Percentiles rank a stretch among this genome's conserved stretches.
Conservation (phyloP, 2,888 invertebrate genomes). For the Furcula furcula region DNA sequence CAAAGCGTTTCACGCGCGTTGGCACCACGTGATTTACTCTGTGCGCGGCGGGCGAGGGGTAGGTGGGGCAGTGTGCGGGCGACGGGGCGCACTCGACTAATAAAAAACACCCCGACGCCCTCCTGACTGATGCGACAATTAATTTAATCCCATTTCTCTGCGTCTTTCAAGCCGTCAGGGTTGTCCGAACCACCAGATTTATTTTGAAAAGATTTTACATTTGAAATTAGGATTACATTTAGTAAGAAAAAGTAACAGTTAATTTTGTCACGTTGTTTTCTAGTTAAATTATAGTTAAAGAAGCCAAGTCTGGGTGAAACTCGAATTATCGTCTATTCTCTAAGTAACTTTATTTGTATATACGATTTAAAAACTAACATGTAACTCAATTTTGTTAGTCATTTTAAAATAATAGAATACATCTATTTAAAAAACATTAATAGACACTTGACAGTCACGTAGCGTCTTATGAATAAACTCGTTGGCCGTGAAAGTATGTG, state of each 20-base stretch:
- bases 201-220: neutral
- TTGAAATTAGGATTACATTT: too few species aligned
- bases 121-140: constrained; percentile 82
- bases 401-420: neutral
- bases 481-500: too few species aligned
- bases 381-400: too few species aligned
- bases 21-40: constrained; percentile 69
- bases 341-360: too few species aligned
- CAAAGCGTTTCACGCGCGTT: constrained; percentile 30
- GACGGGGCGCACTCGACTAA: constrained; percentile 70
- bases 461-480: too few species aligned
- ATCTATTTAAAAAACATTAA: neutral
- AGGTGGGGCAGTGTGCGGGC: constrained; percentile 24
- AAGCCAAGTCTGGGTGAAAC: too few species aligned
- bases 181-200: constrained; percentile 31
- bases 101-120: constrained; percentile 81
- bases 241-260: too few species aligned
- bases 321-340: too few species aligned
- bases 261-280: too few species aligned
- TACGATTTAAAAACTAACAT: too few species aligned
- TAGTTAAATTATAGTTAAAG: too few species aligned
- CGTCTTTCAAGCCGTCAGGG: constrained; percentile 73
- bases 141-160: constrained; percentile 82
- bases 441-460: too few species aligned
- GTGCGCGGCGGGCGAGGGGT: constrained; percentile 33